Percentiles rank a stretch among this genome's conserved stretches.
These are phyloP conservation scores for Anas acuta DNA, from an alignment of 2,797 vertebrate species.

Conservation along the genomic window DNA sequence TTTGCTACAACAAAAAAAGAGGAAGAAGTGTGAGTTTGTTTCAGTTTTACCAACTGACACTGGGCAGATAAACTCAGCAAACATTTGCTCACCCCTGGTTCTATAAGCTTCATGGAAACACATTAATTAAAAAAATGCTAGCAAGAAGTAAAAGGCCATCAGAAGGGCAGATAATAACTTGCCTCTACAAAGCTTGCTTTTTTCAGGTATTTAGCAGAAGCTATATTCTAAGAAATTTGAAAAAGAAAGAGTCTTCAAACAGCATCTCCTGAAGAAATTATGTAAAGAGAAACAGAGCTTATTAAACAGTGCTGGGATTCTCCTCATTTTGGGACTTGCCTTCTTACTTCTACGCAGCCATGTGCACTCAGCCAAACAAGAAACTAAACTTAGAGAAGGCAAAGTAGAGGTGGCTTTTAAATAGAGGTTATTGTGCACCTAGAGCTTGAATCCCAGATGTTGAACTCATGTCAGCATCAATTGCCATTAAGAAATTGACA, in stretches of 20 bases:
- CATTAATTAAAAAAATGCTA: neutral
- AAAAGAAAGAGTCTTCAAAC: neutral
- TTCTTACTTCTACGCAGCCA: neutral
- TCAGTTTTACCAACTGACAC: neutral
- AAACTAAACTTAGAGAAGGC: neutral
- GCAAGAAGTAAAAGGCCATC: neutral
- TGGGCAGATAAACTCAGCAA: neutral
- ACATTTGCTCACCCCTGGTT: neutral
- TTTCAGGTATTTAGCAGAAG: neutral
- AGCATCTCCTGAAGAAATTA: neutral
- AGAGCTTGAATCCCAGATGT: neutral
- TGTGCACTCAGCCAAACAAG: neutral
- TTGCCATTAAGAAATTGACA: neutral
- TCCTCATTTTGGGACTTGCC: neutral
- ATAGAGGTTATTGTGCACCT: neutral
- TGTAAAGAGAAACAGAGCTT: neutral
- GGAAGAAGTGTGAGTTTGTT: neutral
- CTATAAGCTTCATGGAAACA: neutral
- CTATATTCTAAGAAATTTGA: neutral
- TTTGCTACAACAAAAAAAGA: conserved; percentile 75
- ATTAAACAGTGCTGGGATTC: neutral
- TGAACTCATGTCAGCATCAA: neutral
- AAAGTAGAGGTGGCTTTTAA: neutral
- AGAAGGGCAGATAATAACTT: neutral
- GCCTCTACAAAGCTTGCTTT: neutral